Percentiles rank a stretch among this genome's conserved stretches.
These are phyloP conservation scores for Centruroides sculpturatus DNA, from an alignment of 1,140 invertebrate species.

Conservation along the genomic window DNA sequence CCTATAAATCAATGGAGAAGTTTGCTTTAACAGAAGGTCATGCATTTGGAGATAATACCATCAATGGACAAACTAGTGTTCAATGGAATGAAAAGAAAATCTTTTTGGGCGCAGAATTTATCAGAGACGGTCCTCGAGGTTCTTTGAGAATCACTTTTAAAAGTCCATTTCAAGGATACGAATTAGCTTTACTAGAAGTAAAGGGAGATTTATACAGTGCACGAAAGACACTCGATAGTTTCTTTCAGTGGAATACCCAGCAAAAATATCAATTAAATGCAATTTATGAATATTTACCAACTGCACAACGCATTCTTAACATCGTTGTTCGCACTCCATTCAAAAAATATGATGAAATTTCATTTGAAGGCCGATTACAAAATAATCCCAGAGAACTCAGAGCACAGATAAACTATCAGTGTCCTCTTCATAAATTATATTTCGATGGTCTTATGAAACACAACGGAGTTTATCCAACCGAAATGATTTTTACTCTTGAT, in stretches of 20 bases:
- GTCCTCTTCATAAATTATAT: too few relatives aligned
- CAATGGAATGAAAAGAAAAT: background rate
- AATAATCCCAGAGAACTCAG: background rate
- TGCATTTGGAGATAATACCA: background rate
- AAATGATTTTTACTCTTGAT: background rate
- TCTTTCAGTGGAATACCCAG: background rate
- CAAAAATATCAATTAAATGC: background rate
- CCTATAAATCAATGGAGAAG: background rate
- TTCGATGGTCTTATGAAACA: background rate
- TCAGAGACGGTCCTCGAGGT: too few relatives aligned
- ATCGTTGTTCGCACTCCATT: background rate
- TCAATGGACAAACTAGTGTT: background rate
- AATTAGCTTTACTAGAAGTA: background rate
- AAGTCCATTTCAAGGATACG: slow-evolving; percentile 3
- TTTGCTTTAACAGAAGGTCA: slow-evolving; percentile 3
- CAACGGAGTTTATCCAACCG: background rate
- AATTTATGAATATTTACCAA: background rate
- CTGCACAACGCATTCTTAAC: too few relatives aligned
- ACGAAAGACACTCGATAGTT: background rate
- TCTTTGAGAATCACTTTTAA: background rate
- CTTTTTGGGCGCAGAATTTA: background rate
- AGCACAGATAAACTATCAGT: background rate
- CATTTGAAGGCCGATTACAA: background rate
- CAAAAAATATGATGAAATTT: background rate
- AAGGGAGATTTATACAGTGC: background rate